Base-by-base conservation (phyloP, 2,888 invertebrate genomes). In the Pseudolycoriella hygida region DNA sequence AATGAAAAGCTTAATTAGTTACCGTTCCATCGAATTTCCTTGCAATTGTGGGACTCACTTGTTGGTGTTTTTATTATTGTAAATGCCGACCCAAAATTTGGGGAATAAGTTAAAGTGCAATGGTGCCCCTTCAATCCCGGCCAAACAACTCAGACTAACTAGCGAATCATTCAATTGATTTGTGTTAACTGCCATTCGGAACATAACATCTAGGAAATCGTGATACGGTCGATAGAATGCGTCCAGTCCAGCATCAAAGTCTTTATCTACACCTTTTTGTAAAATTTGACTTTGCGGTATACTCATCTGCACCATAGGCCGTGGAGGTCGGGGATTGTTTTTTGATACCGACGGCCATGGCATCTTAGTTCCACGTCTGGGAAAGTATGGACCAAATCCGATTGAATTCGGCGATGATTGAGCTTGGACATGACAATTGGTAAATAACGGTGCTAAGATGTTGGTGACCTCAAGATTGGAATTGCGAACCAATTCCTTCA, bases 91-190 rank as follows among this genome's bases (percentile, higher is more conserved):
- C 93, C 92, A 93, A 56, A 93, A 76, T 57, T 88, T 82, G 14
- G 93, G 88, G 66, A 93, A 93, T 60, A 83, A 78, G 49, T 81
- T 84, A 57, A 87, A 80, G 67, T 89, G 82, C 50, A 93, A 69
- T 2, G 89, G 87, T 39, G 86, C 85, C 42, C 81, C 90, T 67
- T 94, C 93, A 52, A 87, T 81, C 47, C 90, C 93, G 44, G 92
- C 82, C 71, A 90, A 76, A 46, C 86, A 85, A 59, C 88, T 87
- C 51, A 93, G 68, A 57, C 82, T 80, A 48, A 93, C 82, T 52
- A 93, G 71, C 45, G 83, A 79, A 56, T 89, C 86, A 43, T 83
- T 83, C 66, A 93, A 76, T 56, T 81, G 82, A 56, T 88, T 85
- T 55, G 86, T 82, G 59, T 83, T 85, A 49, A 92, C 83, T 47